Base-by-base conservation (phyloP, 2,888 invertebrate species). In the Spodoptera exigua region DNA sequence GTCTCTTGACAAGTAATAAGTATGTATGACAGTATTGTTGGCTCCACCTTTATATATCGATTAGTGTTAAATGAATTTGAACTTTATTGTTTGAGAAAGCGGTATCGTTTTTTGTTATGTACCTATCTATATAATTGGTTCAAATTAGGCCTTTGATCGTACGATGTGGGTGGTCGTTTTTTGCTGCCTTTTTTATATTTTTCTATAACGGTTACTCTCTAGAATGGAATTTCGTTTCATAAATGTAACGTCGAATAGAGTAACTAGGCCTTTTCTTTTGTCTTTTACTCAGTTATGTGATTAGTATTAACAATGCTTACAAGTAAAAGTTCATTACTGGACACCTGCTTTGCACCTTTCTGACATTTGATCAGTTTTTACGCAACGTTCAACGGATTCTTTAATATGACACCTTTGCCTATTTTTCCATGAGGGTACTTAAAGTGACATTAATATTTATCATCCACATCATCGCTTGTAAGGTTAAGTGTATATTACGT, bases 271-370 rank as follows among this genome's bases (percentile, higher is more conserved):
- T 27, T 27, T 27, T 27, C 5, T 9, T 9, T 27, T 27, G 27
- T 27, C 27, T 27, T 21, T 13, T 55, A 52, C 46, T 36, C 0
- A 47, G 37, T 45, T 37, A 49, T 41, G 34, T 44, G 40, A 53
- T 56, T 63, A 40, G 13, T 7, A 17, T 40, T 49, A 44, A 45
- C 51, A 32, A 4, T 3, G 14, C 34, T 36, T 39, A n/a, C 27
- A 10, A 5, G 56, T 61, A 67, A 74, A 74, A 60, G 62, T 58
- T 63, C 43, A 71, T 49, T 62, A 18, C 45, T 48, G 37, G 18
- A 44, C 76, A 75, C 64, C 74, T 75, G 75, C 18, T 49, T 68
- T 65, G 62, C 74, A 71, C 78, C 74, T 76, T 77, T 71, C 41
- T 62, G 62, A 58, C 57, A 74, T 56, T 45, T 35, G 39, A 70